Conservation (phyloP, 2,113 vertebrate genomes). For the Dinomys branickii region DNA sequence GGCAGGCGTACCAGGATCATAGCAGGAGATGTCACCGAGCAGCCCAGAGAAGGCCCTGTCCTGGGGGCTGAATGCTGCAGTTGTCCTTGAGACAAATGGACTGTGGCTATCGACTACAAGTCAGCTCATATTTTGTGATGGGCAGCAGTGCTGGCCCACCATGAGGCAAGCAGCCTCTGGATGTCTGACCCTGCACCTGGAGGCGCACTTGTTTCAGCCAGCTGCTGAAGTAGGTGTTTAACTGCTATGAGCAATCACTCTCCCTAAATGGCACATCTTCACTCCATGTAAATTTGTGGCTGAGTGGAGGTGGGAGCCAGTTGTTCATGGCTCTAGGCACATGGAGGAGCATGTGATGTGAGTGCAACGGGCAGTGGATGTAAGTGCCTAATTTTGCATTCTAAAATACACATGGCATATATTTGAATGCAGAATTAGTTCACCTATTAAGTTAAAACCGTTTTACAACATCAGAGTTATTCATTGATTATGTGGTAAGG, state of each 20-base stretch:
- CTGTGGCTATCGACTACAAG: too few relatives aligned
- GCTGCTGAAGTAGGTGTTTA: not conserved
- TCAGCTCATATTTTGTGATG: not conserved
- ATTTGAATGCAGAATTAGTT: conserved; percentile 42
- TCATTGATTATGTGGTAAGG: not conserved
- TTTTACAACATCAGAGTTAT: not conserved
- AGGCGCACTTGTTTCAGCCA: not conserved
- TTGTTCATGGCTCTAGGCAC: accelerated
- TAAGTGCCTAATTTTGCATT: not conserved
- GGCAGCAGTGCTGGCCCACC: not conserved
- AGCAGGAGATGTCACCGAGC: accelerated
- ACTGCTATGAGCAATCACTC: not conserved
- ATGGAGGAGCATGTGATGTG: accelerated
- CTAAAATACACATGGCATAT: not conserved
- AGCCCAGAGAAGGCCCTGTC: not conserved
- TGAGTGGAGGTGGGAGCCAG: not conserved
- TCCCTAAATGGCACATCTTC: not conserved
- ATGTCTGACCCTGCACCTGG: not conserved
- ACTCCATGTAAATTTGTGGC: too few relatives aligned
- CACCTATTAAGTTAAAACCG: not conserved
- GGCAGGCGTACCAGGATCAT: not conserved
- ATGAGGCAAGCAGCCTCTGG: not conserved
- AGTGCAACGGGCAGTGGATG: accelerated
- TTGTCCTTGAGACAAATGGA: accelerated
- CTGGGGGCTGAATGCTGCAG: not conserved